Percentiles rank a stretch among this genome's conserved stretches.
Conservation (phyloP, 2,888 invertebrate species). For the Cremastinae sp. region DNA sequence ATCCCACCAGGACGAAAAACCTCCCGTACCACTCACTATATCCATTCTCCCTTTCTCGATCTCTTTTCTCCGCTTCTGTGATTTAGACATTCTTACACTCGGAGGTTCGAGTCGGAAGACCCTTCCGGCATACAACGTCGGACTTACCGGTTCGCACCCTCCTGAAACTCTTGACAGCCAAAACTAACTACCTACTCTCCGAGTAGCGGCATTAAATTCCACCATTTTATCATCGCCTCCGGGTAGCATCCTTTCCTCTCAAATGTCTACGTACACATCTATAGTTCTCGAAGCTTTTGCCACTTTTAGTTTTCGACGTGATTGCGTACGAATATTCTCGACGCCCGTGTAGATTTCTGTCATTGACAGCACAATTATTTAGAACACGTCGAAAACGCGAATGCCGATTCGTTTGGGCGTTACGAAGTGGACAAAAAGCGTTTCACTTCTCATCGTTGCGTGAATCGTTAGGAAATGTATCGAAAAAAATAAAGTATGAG, state of each 20-base stretch:
- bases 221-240: constrained; percentile 48
- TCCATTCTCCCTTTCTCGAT: constrained; percentile 14
- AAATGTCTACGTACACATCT: constrained; percentile 10
- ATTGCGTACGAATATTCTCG: background rate
- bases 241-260: constrained; percentile 8
- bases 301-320: background rate
- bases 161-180: constrained; percentile 9
- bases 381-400: no score
- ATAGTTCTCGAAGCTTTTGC: background rate
- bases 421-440: no score
- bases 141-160: constrained; percentile 24
- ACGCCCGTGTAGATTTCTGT: no score
- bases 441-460: constrained; percentile 5
- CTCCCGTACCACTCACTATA: constrained; percentile 14
- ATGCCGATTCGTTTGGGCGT: no score
- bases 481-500: constrained; percentile 18
- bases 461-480: constrained; percentile 32
- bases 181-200: constrained; percentile 27
- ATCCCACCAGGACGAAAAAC: no score
- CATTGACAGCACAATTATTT: no score
- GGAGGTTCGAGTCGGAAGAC: constrained; percentile 3
- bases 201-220: constrained; percentile 27
- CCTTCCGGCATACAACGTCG: constrained; percentile 39
- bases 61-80: constrained; percentile 32
- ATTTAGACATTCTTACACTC: constrained; percentile 43